Evolutionary conservation across 2,797 vertebrate species (phyloP).

Genomic region (Alca torda): DNA sequence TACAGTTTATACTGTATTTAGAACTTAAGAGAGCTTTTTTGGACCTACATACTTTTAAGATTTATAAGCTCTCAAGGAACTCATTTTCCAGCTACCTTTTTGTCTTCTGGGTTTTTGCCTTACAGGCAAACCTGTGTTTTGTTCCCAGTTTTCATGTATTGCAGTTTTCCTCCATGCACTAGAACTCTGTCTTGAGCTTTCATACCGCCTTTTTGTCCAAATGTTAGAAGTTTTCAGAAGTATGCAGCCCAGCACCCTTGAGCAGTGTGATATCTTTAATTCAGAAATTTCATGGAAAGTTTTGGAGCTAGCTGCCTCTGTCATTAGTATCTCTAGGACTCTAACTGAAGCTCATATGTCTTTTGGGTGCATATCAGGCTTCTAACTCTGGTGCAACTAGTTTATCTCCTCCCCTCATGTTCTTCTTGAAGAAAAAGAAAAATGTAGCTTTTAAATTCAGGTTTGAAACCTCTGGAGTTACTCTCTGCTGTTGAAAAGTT

Average conservation of each 20-base stretch:
- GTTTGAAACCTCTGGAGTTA: neutral
- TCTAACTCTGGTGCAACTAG: neutral
- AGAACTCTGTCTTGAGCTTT: neutral
- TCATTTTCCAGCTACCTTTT: neutral
- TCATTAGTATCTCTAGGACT: neutral
- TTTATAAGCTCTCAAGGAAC: neutral
- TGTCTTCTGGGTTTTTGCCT: neutral
- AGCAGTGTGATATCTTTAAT: neutral
- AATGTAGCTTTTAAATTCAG: neutral
- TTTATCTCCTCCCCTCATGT: neutral
- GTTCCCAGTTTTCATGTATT: neutral
- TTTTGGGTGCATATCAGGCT: neutral
- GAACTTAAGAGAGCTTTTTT: neutral
- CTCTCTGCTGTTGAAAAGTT: neutral
- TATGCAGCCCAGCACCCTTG: neutral
- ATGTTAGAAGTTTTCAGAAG: neutral
- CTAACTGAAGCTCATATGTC: neutral
- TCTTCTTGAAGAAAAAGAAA: neutral
- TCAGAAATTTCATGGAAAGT: neutral
- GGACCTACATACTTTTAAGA: neutral
- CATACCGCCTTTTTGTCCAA: neutral
- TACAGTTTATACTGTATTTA: neutral
- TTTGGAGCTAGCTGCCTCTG: neutral
- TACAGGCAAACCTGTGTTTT: neutral
- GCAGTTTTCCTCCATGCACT: neutral